These are phyloP conservation scores for Campoletis raptor DNA, from an alignment of 2,888 invertebrate species.

Conservation along the genomic window DNA sequence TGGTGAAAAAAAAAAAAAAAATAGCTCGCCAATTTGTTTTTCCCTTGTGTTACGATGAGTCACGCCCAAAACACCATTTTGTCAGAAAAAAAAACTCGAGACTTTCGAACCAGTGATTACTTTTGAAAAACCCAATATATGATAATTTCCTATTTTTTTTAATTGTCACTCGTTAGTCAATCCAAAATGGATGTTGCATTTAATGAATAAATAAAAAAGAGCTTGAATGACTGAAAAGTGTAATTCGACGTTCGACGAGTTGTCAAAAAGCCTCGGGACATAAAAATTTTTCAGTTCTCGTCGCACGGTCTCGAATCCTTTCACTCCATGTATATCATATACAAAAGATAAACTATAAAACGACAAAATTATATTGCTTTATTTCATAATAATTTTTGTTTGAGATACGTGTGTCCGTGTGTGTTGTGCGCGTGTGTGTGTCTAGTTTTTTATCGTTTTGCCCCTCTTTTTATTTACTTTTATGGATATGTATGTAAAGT, in stretches of 20 bases:
- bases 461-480: slow-evolving; percentile 24
- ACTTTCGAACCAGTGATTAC: slow-evolving; percentile 27
- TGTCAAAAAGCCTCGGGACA: neutral
- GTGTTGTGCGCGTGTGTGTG: slow-evolving; percentile 32
- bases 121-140: neutral
- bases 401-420: slow-evolving; percentile 30
- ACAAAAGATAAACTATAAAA: neutral
- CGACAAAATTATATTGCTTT: slow-evolving; percentile 30
- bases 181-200: slow-evolving; percentile 25
- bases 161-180: neutral
- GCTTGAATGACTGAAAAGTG: neutral
- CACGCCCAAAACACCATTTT: neutral
- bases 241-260: neutral
- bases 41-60: neutral
- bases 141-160: slow-evolving; percentile 37
- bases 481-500: slow-evolving; percentile 36
- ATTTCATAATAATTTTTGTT: slow-evolving; percentile 53
- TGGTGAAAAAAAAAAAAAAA: neutral
- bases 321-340: neutral
- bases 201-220: neutral
- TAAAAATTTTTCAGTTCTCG: neutral
- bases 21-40: neutral
- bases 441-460: slow-evolving; percentile 9
- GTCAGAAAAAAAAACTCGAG: neutral
- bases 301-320: neutral